Evolutionary conservation across 30 jellyfish, hydroid and myxozoan species (phyloP).

Genomic region (Catostylus mosaicus): DNA sequence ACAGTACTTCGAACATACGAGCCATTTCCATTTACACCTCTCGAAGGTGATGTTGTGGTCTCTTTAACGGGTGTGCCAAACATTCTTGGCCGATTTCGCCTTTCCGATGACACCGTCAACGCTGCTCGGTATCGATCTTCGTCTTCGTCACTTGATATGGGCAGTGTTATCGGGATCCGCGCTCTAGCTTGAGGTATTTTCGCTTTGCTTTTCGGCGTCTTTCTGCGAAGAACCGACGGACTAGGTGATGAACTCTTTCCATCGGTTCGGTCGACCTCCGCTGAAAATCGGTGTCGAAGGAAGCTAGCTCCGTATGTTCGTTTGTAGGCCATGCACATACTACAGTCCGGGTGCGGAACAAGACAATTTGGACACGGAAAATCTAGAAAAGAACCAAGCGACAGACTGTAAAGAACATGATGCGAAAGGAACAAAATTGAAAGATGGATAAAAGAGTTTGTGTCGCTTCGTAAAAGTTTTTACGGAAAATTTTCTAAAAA

Average conservation of each 20-base stretch:
- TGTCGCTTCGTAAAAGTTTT: no score
- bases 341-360: constrained; percentile 73
- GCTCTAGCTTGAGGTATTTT: constrained; percentile 47
- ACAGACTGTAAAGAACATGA: no score
- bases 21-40: constrained; percentile 2
- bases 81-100: constrained; percentile 37
- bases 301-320: constrained; percentile 52
- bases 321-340: constrained; percentile 67
- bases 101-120: constrained; percentile 41
- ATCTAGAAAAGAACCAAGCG: neutral
- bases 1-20: constrained; percentile 61
- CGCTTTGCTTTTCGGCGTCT: constrained; percentile 1
- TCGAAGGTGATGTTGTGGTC: neutral
- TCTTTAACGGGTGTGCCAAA: constrained; percentile 7
- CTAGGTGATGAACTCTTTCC: constrained; percentile 6
- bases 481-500: no score
- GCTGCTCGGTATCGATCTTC: constrained; percentile 66
- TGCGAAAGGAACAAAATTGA: no score
- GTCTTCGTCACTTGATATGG: constrained; percentile 19
- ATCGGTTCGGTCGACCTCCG: neutral
- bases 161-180: constrained; percentile 39
- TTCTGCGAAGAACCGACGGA: neutral
- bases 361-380: constrained; percentile 65
- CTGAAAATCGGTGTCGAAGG: constrained; percentile 49
- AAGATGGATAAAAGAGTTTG: no score